Percentiles rank a stretch among this genome's conserved stretches.
Evolutionary conservation across 30 jellyfish, hydroid and myxozoan species (phyloP).

Genomic region (Pseudorhiza aurosa): DNA sequence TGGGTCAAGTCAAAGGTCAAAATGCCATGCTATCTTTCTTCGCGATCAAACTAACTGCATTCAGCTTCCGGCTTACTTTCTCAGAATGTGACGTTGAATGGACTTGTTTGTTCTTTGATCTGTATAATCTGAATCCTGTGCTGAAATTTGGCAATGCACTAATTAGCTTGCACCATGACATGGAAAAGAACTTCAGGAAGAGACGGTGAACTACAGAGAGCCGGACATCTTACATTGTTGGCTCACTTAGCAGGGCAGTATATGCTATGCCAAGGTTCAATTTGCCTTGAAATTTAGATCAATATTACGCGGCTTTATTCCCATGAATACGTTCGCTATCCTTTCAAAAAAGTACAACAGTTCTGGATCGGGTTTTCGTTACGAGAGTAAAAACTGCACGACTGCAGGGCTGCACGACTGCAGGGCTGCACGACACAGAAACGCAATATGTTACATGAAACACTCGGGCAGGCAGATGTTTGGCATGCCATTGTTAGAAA

Average conservation of each 20-base stretch:
- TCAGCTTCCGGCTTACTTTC: slow-evolving; percentile 35
- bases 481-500: no score
- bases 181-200: slow-evolving; percentile 38
- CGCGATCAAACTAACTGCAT: background rate
- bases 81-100: background rate
- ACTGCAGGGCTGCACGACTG: no score
- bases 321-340: no score
- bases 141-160: slow-evolving; percentile 36
- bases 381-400: no score
- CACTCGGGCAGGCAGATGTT: no score
- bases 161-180: slow-evolving; percentile 24
- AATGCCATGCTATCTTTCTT: background rate
- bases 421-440: no score
- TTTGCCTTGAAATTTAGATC: no score
- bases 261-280: background rate
- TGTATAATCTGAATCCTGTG: slow-evolving; percentile 36
- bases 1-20: background rate
- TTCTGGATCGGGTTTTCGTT: no score
- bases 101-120: slow-evolving; percentile 22
- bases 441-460: no score
- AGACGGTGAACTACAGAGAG: slow-evolving; percentile 44
- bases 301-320: no score
- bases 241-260: slow-evolving; percentile 18
- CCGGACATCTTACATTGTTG: slow-evolving; percentile 67
- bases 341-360: no score